These are phyloP conservation scores for Dermochelys coriacea DNA, from an alignment of 2,797 vertebrate species.

Conservation along the genomic window DNA sequence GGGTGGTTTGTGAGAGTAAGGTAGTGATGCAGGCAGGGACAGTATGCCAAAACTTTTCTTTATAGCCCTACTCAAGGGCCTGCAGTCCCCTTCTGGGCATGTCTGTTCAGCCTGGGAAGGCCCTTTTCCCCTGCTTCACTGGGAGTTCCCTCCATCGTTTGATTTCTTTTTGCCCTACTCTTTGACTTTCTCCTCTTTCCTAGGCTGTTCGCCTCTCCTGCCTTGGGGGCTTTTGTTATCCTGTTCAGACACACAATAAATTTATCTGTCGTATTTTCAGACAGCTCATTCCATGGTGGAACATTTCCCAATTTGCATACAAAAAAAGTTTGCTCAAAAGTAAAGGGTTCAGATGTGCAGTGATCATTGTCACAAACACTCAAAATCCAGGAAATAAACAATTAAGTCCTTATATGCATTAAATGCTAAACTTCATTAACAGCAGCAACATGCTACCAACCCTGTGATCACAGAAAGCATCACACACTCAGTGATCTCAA, in stretches of 20 bases:
- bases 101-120: background rate
- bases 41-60: background rate
- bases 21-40: background rate
- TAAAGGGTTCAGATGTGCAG: too few relatives aligned
- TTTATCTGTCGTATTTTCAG: background rate
- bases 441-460: background rate
- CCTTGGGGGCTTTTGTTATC: background rate
- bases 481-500: rapidly evolving
- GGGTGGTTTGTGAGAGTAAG: too few relatives aligned
- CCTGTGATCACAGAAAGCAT: background rate
- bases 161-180: background rate
- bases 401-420: background rate
- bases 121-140: background rate
- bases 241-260: background rate
- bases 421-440: background rate
- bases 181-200: background rate
- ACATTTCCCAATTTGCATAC: background rate
- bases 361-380: too few relatives aligned
- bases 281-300: background rate
- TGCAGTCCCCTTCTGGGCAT: background rate
- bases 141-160: background rate
- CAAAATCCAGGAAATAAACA: background rate
- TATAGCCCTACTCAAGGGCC: background rate
- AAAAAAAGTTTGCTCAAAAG: too few relatives aligned
- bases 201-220: background rate